phyloP scores from a whole-genome alignment of 2,113 vertebrate species.

The Talpa occidentalis region DNA sequence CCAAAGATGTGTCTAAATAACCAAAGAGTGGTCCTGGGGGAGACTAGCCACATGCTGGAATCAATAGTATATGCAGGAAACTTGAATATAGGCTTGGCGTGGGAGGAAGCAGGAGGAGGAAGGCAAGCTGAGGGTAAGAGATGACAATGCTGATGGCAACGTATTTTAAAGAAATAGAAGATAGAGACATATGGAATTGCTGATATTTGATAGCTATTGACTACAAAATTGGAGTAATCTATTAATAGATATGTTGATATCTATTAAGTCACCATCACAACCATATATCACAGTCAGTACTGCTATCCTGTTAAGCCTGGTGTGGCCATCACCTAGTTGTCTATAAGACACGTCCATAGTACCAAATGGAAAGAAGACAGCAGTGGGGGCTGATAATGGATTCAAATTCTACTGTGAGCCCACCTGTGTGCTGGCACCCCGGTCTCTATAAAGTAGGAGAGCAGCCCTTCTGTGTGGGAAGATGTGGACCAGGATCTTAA shows the following conservation, averaged over 20 bases:
- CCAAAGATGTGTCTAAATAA: conserved; percentile 41
- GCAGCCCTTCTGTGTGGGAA: neutral
- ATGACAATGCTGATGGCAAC: neutral
- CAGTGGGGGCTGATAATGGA: neutral
- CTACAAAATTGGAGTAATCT: neutral
- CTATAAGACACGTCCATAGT: neutral
- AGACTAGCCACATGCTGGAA: neutral
- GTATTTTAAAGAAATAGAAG: neutral
- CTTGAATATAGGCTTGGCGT: neutral
- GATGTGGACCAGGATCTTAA: neutral
- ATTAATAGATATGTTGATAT: too few species aligned
- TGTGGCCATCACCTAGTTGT: neutral
- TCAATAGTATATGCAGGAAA: neutral
- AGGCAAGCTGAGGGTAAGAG: neutral
- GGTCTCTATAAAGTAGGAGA: neutral
- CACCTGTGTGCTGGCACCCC: neutral
- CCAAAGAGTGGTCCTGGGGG: neutral
- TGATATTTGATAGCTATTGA: neutral
- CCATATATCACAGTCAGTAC: neutral
- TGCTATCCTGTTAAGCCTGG: neutral
- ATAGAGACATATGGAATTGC: neutral
- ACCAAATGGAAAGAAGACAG: too few species aligned
- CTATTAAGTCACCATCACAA: neutral
- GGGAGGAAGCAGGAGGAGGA: neutral
- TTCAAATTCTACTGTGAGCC: neutral